Percentiles rank a stretch among this genome's conserved stretches.
Evolutionary conservation across 64 coral and sea anemone genomes (phyloP).

Genomic region (Pocillopora damicornis): DNA sequence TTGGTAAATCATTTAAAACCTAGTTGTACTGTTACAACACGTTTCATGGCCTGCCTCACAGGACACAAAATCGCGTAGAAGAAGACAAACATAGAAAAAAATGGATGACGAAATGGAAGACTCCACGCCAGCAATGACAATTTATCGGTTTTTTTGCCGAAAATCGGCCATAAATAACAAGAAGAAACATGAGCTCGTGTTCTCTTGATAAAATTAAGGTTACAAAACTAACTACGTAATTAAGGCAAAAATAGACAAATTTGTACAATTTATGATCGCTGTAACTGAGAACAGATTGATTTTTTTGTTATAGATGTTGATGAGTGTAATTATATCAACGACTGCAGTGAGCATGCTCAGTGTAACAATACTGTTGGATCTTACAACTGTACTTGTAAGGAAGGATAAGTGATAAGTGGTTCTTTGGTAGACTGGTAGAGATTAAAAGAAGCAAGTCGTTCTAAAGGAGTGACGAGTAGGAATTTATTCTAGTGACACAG

Average conservation of each 20-base stretch:
- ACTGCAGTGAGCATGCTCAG: not conserved
- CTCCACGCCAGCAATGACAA: not conserved
- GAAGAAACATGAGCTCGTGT: not conserved
- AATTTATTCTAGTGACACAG: too few species aligned
- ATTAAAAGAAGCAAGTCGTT: too few species aligned
- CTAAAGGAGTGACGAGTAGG: too few species aligned
- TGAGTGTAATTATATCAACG: not conserved
- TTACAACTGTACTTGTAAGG: not conserved
- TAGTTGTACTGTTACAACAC: not conserved
- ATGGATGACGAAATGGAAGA: too few species aligned
- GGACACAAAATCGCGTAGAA: too few species aligned
- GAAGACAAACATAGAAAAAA: too few species aligned
- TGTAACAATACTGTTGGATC: not conserved
- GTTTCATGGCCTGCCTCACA: too few species aligned
- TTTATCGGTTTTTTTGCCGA: too few species aligned
- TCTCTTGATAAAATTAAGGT: not conserved
- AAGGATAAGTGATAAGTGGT: not conserved
- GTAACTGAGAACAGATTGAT: not conserved
- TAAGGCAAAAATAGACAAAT: not conserved
- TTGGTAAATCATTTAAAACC: not conserved
- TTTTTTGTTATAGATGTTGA: not conserved
- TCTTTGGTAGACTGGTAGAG: too few species aligned
- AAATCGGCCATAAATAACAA: not conserved
- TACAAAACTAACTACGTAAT: not conserved
- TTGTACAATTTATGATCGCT: not conserved